Evolutionary conservation across 2,797 vertebrate genomes (phyloP).

Genomic region (Coregonus sp.): DNA sequence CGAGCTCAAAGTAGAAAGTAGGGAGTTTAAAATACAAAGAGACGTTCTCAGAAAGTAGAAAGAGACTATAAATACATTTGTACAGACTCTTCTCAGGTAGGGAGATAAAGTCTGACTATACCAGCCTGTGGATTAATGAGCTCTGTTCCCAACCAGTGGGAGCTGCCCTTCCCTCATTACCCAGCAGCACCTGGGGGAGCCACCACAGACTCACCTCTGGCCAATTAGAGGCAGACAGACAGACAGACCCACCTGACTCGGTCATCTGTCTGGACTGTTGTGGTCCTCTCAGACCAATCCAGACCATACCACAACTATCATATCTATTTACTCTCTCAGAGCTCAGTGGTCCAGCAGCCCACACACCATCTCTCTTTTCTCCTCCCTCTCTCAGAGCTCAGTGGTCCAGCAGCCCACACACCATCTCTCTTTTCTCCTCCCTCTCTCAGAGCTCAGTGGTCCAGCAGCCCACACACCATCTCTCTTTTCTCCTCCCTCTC

Average conservation of each 20-base stretch:
- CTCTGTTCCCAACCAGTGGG: slow-evolving; percentile 21
- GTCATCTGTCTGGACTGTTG: not conserved
- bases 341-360: no score
- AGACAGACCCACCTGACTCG: slow-evolving; percentile 57
- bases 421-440: no score
- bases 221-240: slow-evolving; percentile 60
- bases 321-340: not conserved
- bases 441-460: no score
- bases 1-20: not conserved
- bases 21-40: slow-evolving; percentile 22
- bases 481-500: no score
- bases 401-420: no score
- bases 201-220: slow-evolving; percentile 57
- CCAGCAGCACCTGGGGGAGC: slow-evolving; percentile 48
- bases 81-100: not conserved
- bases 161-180: slow-evolving; percentile 52
- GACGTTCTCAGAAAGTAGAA: slow-evolving; percentile 12
- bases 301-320: no score
- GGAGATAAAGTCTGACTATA: no score
- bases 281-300: not conserved
- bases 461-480: no score
- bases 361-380: no score
- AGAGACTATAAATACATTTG: slow-evolving; percentile 35
- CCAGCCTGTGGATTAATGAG: slow-evolving; percentile 43
- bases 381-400: no score